Percentiles rank a stretch among this genome's conserved stretches.
These are phyloP conservation scores for Chromoteleia sp. DNA, from an alignment of 2,888 invertebrate genomes.

Conservation along the genomic window DNA sequence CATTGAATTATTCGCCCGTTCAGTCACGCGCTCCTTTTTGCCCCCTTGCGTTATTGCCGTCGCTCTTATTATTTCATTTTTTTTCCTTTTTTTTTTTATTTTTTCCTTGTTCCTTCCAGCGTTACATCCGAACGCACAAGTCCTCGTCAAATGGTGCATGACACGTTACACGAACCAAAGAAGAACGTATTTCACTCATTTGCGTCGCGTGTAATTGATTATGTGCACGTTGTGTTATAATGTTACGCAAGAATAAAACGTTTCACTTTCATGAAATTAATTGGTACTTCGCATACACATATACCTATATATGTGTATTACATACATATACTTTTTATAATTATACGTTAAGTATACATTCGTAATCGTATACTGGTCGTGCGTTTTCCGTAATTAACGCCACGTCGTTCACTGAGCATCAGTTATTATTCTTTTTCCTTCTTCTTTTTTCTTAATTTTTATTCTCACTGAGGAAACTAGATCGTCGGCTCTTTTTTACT, in stretches of 20 bases:
- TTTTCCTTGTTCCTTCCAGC: slow-evolving; percentile 7
- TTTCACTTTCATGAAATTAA: slow-evolving; percentile 58
- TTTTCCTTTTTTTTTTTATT: background rate
- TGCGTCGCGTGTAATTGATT: slow-evolving; percentile 50
- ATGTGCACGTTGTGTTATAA: slow-evolving; percentile 52
- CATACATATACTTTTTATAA: slow-evolving; percentile 56
- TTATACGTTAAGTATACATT: slow-evolving; percentile 66
- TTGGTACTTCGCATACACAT: slow-evolving; percentile 44
- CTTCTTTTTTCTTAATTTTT: slow-evolving; percentile 1
- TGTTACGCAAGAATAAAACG: slow-evolving; percentile 47
- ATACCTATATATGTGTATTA: slow-evolving; percentile 30
- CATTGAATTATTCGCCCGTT: slow-evolving; percentile 36
- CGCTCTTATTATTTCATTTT: background rate
- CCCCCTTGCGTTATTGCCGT: background rate
- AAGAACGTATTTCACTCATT: slow-evolving; percentile 37
- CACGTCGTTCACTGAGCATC: slow-evolving; percentile 60
- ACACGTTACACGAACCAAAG: slow-evolving; percentile 41
- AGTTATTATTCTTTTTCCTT: slow-evolving; percentile 7
- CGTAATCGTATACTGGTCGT: slow-evolving; percentile 66
- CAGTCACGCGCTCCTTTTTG: slow-evolving; percentile 20
- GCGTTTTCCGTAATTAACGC: slow-evolving; percentile 49
- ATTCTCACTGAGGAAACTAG: slow-evolving; percentile 6
- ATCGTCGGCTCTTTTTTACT: background rate
- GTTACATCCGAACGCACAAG: slow-evolving; percentile 33
- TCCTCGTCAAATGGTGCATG: slow-evolving; percentile 36